Evolutionary conservation across 92 coral and sea anemone genomes (phyloP).

Genomic region (Siderastrea radians): DNA sequence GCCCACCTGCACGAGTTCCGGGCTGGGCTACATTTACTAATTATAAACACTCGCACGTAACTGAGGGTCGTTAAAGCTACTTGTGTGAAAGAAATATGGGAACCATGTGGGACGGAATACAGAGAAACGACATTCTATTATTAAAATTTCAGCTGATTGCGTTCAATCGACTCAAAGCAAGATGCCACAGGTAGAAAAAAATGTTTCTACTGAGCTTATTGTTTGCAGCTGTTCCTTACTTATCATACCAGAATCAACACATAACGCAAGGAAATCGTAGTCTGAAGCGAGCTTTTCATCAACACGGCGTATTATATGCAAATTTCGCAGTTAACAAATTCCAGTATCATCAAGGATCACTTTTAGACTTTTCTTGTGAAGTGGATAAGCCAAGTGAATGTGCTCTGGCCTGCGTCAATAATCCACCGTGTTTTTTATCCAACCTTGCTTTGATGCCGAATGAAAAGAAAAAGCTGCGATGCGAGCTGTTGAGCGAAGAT

Average conservation of each 20-base stretch:
- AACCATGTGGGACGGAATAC: no score
- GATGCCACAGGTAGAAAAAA: background rate
- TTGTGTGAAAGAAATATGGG: no score
- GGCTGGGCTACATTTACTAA: no score
- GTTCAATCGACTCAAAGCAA: constrained; percentile 55
- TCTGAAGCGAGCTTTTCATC: background rate
- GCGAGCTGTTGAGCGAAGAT: constrained; percentile 15
- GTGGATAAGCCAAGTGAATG: background rate
- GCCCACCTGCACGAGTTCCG: no score
- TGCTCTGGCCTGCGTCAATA: background rate
- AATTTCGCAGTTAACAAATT: background rate
- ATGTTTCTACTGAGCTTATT: background rate
- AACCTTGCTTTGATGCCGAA: constrained; percentile 11
- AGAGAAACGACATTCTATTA: no score
- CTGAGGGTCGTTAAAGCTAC: no score
- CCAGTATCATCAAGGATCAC: constrained; percentile 25
- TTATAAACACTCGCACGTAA: no score
- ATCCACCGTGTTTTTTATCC: constrained; percentile 8
- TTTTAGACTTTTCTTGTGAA: background rate
- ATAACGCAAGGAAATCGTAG: background rate
- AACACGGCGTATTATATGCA: background rate
- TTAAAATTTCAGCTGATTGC: constrained; percentile 41
- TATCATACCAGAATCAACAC: background rate
- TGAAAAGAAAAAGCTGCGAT: background rate
- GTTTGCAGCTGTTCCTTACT: background rate